Conservation (phyloP, 2,113 vertebrate species). For the Sylvia atricapilla region DNA sequence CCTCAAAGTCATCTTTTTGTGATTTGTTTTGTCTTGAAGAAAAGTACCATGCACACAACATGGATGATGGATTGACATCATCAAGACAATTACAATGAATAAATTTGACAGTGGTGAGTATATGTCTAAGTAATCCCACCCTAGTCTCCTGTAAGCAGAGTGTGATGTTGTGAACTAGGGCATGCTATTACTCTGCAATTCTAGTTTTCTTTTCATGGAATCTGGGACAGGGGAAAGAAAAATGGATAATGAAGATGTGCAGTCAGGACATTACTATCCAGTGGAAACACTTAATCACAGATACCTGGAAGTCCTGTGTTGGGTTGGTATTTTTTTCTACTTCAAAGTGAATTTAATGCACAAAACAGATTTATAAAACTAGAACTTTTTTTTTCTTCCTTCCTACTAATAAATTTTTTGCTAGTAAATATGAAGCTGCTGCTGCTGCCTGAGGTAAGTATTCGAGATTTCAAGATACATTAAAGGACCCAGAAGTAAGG, state of each 20-base stretch:
- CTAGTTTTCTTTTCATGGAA: neutral
- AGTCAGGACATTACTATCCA: neutral
- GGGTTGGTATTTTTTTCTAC: neutral
- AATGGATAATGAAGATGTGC: neutral
- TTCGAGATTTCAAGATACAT: neutral
- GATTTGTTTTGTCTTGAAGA: neutral
- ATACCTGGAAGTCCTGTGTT: neutral
- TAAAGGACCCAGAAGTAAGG: neutral
- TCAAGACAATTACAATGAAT: neutral
- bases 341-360: neutral
- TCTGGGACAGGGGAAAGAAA: neutral
- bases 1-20: neutral
- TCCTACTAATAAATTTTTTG: neutral
- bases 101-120: neutral
- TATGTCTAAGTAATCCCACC: neutral
- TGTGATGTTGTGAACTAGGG: neutral
- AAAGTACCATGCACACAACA: neutral
- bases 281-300: neutral
- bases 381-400: neutral
- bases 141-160: neutral
- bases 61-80: neutral
- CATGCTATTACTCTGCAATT: neutral
- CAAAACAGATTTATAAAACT: neutral
- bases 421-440: neutral
- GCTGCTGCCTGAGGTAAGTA: neutral